Conservation (phyloP, 1,140 invertebrate species). For the Dolichoris vasculosae region DNA sequence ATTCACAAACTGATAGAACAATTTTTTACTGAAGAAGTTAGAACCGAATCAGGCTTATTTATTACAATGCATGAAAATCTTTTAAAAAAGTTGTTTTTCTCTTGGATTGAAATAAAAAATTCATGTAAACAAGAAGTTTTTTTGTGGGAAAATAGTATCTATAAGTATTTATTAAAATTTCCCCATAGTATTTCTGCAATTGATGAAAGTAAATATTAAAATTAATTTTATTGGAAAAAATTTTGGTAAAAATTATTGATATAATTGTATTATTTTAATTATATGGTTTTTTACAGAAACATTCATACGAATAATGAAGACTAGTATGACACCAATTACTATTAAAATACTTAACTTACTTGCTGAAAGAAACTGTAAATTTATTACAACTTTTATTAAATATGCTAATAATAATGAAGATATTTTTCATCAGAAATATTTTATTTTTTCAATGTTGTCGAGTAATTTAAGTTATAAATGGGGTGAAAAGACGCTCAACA, state of each 20-base stretch:
- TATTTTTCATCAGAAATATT: constrained; percentile 55
- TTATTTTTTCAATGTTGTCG: constrained; percentile 66
- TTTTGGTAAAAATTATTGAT: neutral
- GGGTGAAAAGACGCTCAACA: constrained; percentile 62
- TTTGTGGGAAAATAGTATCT: constrained; percentile 74
- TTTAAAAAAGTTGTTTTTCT: constrained; percentile 55
- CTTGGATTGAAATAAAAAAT: constrained; percentile 58
- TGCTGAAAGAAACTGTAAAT: constrained; percentile 58
- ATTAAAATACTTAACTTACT: constrained; percentile 62
- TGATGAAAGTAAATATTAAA: constrained; percentile 60
- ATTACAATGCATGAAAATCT: constrained; percentile 56
- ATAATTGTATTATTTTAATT: constrained; percentile 8
- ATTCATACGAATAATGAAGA: constrained; percentile 60
- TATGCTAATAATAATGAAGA: constrained; percentile 54
- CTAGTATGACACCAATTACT: constrained; percentile 54
- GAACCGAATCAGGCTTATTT: constrained; percentile 30
- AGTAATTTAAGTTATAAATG: constrained; percentile 63
- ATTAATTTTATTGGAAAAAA: neutral
- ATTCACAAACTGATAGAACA: constrained; percentile 63
- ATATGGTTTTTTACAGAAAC: constrained; percentile 58
- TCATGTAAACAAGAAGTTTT: constrained; percentile 63
- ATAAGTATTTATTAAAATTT: constrained; percentile 77
- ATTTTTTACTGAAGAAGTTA: constrained; percentile 48
- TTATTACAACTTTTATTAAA: constrained; percentile 61
- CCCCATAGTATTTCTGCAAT: constrained; percentile 75